Evolutionary conservation across 2,888 invertebrate genomes (phyloP), one percentile per base, ranked within the genome.

Genomic region (Dynastes hyllus): DNA sequence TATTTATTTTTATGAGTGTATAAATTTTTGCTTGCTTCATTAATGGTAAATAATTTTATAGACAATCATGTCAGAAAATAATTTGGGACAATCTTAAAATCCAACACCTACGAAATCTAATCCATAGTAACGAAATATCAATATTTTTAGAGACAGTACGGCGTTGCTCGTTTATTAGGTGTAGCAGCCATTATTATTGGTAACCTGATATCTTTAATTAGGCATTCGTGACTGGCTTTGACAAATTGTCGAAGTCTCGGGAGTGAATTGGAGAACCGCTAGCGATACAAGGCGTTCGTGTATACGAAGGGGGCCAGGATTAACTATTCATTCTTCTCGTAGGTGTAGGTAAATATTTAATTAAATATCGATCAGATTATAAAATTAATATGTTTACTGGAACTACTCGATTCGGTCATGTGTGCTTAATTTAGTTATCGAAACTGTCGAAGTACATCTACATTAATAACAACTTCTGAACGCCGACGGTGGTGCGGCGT

Each of bases 131-230:
- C 29, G 11, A 61, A 61, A 61, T 27, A 61, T 27, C 61, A 55
- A 55, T 55, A 55, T 55, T 55, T 55, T 55, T 55, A 55, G 55
- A 13, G 55, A 58, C 51, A 55, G 55, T 77, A 76, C 67, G 50
- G 9, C 77, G 40, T 51, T 67, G 67, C 22, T 37, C 65, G 55
- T 63, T 63, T 69, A 50, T 50, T 77, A 78, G 78, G 79, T 76
- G 76, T 65, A 70, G 65, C 78, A 70, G 32, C 61, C 77, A 61
- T 58, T 70, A 78, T 82, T 82, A 83, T 83, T 79, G 82, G 81
- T 80, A 81, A 83, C 81, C 82, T 81, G 82, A 83, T 83, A 82
- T 80, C 81, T 81, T 81, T 83, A 83, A 83, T 82, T 82, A 83
- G 81, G 79, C 81, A 81, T 83, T 81, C 80, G 80, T 78, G 77